phyloP scores from a whole-genome alignment of 2,888 invertebrate genomes.

The Plusia festucae region DNA sequence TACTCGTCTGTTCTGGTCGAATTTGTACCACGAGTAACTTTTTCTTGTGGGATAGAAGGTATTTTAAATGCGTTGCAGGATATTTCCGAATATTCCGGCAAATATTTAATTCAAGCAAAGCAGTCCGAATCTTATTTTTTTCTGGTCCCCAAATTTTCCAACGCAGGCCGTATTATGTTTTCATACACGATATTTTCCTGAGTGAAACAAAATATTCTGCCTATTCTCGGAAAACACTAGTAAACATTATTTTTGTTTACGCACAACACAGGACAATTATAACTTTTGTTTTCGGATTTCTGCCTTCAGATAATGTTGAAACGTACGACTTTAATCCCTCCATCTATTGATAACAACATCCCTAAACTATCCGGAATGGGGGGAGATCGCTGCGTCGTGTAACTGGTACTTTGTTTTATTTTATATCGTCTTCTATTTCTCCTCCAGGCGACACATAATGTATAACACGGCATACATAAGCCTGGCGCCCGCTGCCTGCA shows the following conservation, averaged over 20 bases:
- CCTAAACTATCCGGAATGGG: slow-evolving; percentile 27
- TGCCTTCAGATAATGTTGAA: background rate
- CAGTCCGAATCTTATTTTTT: too few species aligned
- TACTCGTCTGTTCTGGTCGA: background rate
- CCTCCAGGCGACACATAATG: slow-evolving; percentile 21
- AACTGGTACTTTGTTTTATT: slow-evolving; percentile 44
- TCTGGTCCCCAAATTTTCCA: too few species aligned
- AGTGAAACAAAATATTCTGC: background rate
- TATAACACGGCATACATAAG: slow-evolving; percentile 17
- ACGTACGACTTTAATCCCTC: slow-evolving; percentile 25
- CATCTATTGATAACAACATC: slow-evolving; percentile 30
- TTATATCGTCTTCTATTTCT: slow-evolving; percentile 40
- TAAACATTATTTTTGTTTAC: slow-evolving; percentile 1
- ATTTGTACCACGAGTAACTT: background rate
- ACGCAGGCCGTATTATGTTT: too few species aligned
- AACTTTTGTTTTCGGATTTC: slow-evolving; percentile 7
- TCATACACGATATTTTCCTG: background rate
- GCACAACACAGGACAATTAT: background rate
- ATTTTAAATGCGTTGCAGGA: background rate
- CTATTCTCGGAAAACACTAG: background rate
- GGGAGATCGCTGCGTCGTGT: slow-evolving; percentile 25
- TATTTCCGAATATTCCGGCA: background rate
- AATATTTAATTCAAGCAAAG: background rate
- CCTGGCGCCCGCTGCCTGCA: background rate
- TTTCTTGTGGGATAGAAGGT: background rate